phyloP scores from a whole-genome alignment of 2,888 invertebrate genomes.

The Coleophora deauratella region DNA sequence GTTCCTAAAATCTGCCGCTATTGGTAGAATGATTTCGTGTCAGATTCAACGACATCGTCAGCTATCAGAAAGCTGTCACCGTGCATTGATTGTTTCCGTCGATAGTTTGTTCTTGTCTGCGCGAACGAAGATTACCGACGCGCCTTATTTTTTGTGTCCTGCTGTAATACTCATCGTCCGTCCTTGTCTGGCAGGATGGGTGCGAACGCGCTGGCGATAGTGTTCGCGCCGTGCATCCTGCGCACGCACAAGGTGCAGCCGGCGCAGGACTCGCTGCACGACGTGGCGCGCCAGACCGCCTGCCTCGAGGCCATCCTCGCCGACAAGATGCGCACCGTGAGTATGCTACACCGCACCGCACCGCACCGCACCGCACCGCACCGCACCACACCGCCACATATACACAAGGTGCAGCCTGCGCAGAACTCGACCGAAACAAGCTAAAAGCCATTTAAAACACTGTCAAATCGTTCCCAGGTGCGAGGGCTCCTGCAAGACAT shows the following conservation, averaged over 20 bases:
- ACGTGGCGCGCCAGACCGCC: constrained; percentile 91
- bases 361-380: no score
- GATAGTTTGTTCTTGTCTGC: no score
- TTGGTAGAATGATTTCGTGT: no score
- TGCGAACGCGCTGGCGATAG: constrained; percentile 91
- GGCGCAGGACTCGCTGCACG: constrained; percentile 92
- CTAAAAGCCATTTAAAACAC: no score
- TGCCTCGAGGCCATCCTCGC: constrained; percentile 93
- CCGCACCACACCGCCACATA: no score
- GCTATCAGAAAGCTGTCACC: no score
- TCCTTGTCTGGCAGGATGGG: constrained; percentile 79
- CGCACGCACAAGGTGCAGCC: constrained; percentile 90
- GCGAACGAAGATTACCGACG: no score
- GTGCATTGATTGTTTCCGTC: no score
- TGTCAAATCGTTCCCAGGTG: constrained; percentile 71
- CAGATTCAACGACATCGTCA: no score
- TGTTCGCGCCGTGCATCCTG: constrained; percentile 95
- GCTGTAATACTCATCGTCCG: no score
- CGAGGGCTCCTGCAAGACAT: constrained; percentile 90
- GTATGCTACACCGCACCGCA: constrained; percentile 12
- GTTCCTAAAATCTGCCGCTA: no score
- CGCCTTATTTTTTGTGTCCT: no score
- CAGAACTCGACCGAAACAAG: constrained; percentile 83
- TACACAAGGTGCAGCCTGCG: constrained; percentile 89
- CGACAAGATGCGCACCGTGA: constrained; percentile 80